A percentile compares a stretch with the other conserved stretches of the same genome.
These are phyloP conservation scores for Andrena bucephala DNA, from an alignment of 2,888 invertebrate species.

Conservation along the genomic window DNA sequence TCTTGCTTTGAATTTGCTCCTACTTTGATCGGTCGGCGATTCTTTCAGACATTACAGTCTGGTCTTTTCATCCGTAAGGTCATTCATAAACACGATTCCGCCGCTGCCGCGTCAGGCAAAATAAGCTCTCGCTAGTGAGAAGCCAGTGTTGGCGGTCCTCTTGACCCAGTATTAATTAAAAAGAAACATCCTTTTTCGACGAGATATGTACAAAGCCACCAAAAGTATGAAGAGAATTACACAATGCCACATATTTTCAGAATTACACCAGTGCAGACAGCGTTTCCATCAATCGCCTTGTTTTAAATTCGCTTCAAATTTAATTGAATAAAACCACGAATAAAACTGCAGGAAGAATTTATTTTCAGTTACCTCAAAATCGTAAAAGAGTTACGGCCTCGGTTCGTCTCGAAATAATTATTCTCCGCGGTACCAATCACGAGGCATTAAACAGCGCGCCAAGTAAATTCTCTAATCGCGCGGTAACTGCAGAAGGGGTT, in stretches of 20 bases:
- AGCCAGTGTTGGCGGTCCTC: neutral
- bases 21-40: slow-evolving; percentile 5
- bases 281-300: neutral
- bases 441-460: too few relatives aligned
- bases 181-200: neutral
- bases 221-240: neutral
- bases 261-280: neutral
- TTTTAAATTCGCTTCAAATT: neutral
- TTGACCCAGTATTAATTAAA: slow-evolving; percentile 1
- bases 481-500: neutral
- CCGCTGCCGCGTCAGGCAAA: neutral
- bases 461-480: neutral
- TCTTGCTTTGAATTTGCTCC: slow-evolving; percentile 12
- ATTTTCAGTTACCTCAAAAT: too few relatives aligned
- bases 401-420: neutral
- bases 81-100: neutral
- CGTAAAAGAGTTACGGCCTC: neutral
- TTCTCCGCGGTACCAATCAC: too few relatives aligned
- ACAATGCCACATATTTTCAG: neutral
- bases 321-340: neutral
- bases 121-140: neutral
- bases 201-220: neutral
- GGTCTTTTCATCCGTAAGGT: neutral
- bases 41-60: neutral
- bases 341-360: neutral